Evolutionary conservation across 2,888 invertebrate species (phyloP).

Genomic region (Keiferia lycopersicella): DNA sequence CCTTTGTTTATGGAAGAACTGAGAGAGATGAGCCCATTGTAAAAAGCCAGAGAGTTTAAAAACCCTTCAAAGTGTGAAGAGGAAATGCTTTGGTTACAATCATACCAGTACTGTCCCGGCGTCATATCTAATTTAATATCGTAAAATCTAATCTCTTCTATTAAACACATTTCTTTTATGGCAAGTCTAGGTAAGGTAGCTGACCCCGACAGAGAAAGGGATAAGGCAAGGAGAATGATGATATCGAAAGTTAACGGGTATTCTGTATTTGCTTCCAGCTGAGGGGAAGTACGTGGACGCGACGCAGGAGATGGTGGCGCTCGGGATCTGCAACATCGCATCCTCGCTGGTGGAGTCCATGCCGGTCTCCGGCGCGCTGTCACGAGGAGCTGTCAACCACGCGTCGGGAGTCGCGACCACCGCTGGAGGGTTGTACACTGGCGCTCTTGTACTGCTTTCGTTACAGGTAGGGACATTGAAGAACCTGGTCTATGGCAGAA

Average conservation of each 20-base stretch:
- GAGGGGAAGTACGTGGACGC: conserved; percentile 91
- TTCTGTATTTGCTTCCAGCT: conserved; percentile 62
- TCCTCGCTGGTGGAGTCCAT: conserved; percentile 95
- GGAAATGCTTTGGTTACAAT: too few relatives aligned
- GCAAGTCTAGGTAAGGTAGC: neutral
- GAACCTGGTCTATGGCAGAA: too few relatives aligned
- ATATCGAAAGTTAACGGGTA: too few relatives aligned
- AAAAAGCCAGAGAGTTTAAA: too few relatives aligned
- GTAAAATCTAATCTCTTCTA: too few relatives aligned
- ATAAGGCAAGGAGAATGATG: too few relatives aligned
- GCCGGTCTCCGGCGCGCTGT: conserved; percentile 94
- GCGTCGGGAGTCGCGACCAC: conserved; percentile 95
- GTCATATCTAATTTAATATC: too few relatives aligned
- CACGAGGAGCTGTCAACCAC: conserved; percentile 95
- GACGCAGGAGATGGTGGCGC: conserved; percentile 94
- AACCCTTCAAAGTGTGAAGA: too few relatives aligned
- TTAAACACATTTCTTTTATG: too few relatives aligned
- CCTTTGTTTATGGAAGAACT: neutral
- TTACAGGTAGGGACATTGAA: conserved; percentile 63
- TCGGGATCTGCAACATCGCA: conserved; percentile 92
- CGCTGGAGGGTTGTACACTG: conserved; percentile 92
- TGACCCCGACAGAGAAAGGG: too few relatives aligned
- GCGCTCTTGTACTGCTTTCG: conserved; percentile 75
- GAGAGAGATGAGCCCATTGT: neutral
- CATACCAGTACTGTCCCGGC: too few relatives aligned